phyloP scores from a whole-genome alignment of 2,888 invertebrate genomes.

The Eurytoma californica region DNA sequence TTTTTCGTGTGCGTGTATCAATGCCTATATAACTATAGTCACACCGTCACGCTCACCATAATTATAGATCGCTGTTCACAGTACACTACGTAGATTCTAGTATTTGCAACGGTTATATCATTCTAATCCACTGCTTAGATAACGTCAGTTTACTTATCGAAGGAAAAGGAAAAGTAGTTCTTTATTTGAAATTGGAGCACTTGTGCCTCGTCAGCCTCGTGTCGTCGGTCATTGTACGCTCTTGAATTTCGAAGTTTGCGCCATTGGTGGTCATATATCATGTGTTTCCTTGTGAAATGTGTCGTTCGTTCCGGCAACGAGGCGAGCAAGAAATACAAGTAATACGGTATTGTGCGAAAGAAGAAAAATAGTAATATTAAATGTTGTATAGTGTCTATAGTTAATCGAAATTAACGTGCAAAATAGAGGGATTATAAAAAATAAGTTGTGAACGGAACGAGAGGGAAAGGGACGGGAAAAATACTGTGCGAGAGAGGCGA shows the following conservation, averaged over 20 bases:
- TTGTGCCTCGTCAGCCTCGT: not conserved
- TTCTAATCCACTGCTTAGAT: not conserved
- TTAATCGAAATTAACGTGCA: not conserved
- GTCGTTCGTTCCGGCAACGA: slow-evolving; percentile 47
- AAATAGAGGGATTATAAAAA: slow-evolving; percentile 10
- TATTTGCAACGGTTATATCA: slow-evolving; percentile 29
- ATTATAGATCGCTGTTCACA: not conserved
- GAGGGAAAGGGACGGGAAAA: not conserved
- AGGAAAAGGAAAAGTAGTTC: not conserved
- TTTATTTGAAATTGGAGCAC: not conserved
- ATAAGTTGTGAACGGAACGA: not conserved
- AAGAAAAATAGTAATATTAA: not conserved
- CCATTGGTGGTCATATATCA: slow-evolving; percentile 32
- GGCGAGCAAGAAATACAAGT: slow-evolving; percentile 18
- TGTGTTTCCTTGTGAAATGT: slow-evolving; percentile 47
- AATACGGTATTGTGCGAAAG: slow-evolving; percentile 9
- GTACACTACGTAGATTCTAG: not conserved
- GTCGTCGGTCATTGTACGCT: not conserved
- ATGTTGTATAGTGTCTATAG: slow-evolving; percentile 12
- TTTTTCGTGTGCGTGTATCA: not conserved
- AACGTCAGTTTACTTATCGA: not conserved
- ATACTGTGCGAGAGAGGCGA: not conserved
- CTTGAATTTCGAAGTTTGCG: slow-evolving; percentile 44
- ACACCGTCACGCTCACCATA: too few relatives aligned
- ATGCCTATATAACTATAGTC: too few relatives aligned